A percentile compares a stretch with the other conserved stretches of the same genome.
Conservation (phyloP, 2,888 invertebrate species). For the Muschampia plurimacula region DNA sequence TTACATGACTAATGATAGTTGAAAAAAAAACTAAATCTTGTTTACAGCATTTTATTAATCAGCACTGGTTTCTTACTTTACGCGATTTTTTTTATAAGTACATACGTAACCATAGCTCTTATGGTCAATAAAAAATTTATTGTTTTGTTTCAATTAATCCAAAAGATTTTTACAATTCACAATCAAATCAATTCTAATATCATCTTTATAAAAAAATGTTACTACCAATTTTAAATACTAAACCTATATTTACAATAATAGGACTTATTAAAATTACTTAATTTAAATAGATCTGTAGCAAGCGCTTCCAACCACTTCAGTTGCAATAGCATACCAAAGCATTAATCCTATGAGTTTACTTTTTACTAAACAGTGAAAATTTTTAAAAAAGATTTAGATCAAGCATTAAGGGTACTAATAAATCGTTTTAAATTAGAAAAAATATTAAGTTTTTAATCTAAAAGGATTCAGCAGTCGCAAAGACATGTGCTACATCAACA, state of each 20-base stretch:
- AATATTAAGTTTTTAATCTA: conserved; percentile 7
- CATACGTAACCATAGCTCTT: conserved; percentile 19
- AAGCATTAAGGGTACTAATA: not conserved
- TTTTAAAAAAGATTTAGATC: not conserved
- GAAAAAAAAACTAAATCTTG: conserved; percentile 47
- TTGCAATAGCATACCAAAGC: conserved; percentile 60
- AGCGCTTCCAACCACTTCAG: conserved; percentile 66
- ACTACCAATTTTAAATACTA: conserved; percentile 82
- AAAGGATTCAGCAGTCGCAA: conserved; percentile 61
- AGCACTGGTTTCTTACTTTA: conserved; percentile 62
- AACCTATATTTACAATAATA: conserved; percentile 80
- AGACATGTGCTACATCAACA: conserved; percentile 84
- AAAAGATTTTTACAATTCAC: conserved; percentile 50
- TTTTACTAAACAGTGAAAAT: not conserved
- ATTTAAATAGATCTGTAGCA: conserved; percentile 53
- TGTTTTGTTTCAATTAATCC: conserved; percentile 50
- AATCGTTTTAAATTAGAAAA: not conserved
- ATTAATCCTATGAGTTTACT: conserved; percentile 26
- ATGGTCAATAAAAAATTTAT: conserved; percentile 13
- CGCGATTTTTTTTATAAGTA: conserved; percentile 16
- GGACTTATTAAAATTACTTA: conserved; percentile 57
- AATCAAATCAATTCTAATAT: conserved; percentile 44
- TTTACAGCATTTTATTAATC: conserved; percentile 69
- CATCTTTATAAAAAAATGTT: conserved; percentile 62
- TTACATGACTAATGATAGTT: no score